phyloP scores from a whole-genome alignment of 2,113 vertebrate species.

The Gnathonemus echidnorhynchus region DNA sequence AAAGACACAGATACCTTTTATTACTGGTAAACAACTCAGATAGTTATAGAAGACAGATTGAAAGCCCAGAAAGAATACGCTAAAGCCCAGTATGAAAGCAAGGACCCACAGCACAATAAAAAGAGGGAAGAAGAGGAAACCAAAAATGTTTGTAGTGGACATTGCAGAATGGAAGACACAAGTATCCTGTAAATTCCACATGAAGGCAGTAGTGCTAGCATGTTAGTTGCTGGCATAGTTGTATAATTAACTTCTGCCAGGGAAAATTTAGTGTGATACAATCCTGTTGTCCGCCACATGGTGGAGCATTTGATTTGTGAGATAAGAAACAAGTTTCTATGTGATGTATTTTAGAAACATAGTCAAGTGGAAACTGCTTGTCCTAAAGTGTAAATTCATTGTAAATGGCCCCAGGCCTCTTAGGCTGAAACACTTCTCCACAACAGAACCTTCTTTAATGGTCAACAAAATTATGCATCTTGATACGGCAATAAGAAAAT shows the following conservation, averaged over 20 bases:
- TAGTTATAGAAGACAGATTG: background rate
- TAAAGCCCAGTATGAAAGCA: background rate
- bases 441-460: background rate
- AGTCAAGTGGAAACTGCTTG: background rate
- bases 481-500: background rate
- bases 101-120: background rate
- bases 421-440: background rate
- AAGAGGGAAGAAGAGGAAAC: background rate
- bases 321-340: background rate
- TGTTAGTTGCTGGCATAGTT: background rate
- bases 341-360: background rate
- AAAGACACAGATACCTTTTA: background rate
- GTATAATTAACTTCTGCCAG: background rate
- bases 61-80: background rate
- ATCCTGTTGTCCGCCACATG: background rate
- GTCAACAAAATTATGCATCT: background rate
- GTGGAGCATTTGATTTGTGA: conserved; percentile 8
- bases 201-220: background rate
- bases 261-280: background rate
- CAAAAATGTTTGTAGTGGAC: background rate
- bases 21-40: background rate
- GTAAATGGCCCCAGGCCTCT: background rate
- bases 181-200: background rate
- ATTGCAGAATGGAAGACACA: background rate
- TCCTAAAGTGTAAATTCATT: background rate